phyloP scores from a whole-genome alignment of 2,888 invertebrate species.

The Diloba caeruleocephala region DNA sequence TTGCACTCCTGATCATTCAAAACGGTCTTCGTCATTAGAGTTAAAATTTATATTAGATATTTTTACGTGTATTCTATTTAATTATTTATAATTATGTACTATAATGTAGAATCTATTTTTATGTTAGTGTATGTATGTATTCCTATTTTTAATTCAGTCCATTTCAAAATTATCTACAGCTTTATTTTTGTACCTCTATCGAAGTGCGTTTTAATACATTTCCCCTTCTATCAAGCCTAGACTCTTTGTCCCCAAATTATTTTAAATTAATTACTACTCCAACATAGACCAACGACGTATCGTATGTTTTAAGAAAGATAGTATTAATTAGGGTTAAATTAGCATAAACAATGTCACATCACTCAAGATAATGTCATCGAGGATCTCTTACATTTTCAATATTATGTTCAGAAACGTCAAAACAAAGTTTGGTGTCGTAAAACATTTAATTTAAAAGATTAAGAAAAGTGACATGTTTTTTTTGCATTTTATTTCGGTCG shows the following conservation, averaged over 20 bases:
- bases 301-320: slow-evolving; percentile 33
- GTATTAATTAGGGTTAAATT: slow-evolving; percentile 49
- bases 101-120: no score
- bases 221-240: slow-evolving; percentile 1
- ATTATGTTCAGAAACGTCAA: slow-evolving; percentile 17
- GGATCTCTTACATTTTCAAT: slow-evolving; percentile 10
- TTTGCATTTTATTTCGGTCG: background rate
- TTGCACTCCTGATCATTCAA: no score
- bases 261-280: slow-evolving; percentile 25
- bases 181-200: no score
- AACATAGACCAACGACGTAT: slow-evolving; percentile 16
- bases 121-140: no score
- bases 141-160: no score
- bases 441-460: background rate
- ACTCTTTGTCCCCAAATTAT: slow-evolving; percentile 14
- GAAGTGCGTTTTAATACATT: no score
- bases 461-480: background rate
- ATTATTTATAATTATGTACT: no score
- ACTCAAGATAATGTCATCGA: slow-evolving; percentile 49
- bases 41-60: no score
- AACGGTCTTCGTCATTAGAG: no score
- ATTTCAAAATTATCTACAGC: no score
- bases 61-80: no score
- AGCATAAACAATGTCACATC: slow-evolving; percentile 46
- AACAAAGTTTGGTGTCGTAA: slow-evolving; percentile 19